These are phyloP conservation scores for Callimorpha dominula DNA, from an alignment of 2,888 invertebrate genomes.

Conservation along the genomic window DNA sequence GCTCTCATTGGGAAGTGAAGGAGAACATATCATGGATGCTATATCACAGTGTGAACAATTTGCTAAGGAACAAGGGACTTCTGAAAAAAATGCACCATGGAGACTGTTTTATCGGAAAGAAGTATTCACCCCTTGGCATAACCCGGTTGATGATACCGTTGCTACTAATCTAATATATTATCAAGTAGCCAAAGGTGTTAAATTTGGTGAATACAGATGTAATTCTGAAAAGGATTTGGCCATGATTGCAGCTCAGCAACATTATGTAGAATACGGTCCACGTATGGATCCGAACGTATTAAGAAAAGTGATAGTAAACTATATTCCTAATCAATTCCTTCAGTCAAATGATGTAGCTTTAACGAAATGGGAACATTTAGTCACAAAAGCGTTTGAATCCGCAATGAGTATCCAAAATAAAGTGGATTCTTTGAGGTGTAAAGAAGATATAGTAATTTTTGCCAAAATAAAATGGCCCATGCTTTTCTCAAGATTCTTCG, in stretches of 20 bases:
- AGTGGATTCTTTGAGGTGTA: conserved; percentile 89
- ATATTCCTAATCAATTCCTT: conserved; percentile 92
- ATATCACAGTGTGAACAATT: conserved; percentile 98
- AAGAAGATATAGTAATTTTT: conserved; percentile 96
- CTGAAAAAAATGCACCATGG: conserved; percentile 96
- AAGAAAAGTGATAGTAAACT: conserved; percentile 90
- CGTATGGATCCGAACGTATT: conserved; percentile 90
- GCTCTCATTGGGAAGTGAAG: conserved; percentile 94
- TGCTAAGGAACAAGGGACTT: conserved; percentile 95
- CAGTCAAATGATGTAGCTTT: conserved; percentile 88
- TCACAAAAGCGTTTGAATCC: conserved; percentile 90
- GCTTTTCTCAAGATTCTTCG: conserved; percentile 97
- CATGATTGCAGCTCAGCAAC: conserved; percentile 95
- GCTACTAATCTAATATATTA: conserved; percentile 96
- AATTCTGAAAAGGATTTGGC: conserved; percentile 94
- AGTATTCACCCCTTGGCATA: conserved; percentile 97
- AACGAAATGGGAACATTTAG: conserved; percentile 90
- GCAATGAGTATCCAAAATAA: conserved; percentile 90
- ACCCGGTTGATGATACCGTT: conserved; percentile 92
- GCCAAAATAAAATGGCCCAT: conserved; percentile 98
- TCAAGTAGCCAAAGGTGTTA: conserved; percentile 95
- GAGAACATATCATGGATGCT: conserved; percentile 98
- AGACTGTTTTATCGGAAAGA: conserved; percentile 95
- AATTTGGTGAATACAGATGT: conserved; percentile 97
- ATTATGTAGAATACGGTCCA: conserved; percentile 93